These are phyloP conservation scores for Microcebus griseorufus DNA, from an alignment of 2,113 vertebrate genomes.

Conservation along the genomic window DNA sequence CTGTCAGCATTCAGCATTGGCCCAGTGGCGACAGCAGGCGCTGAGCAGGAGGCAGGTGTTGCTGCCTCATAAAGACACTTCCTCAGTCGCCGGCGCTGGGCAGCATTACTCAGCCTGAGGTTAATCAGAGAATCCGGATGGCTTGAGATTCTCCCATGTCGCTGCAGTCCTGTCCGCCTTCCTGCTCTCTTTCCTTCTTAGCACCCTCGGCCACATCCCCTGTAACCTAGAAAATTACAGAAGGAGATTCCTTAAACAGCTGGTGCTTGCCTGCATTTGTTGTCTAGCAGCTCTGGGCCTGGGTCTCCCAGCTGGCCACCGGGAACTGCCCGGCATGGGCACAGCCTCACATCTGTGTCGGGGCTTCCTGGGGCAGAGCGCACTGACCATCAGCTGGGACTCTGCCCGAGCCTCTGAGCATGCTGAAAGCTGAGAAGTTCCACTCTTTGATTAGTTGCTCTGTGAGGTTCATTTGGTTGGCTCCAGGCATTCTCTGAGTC, in stretches of 20 bases:
- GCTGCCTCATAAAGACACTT: neutral
- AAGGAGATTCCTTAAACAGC: neutral
- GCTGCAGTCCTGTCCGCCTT: neutral
- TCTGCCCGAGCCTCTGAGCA: neutral
- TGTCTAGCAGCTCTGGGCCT: neutral
- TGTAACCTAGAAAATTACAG: neutral
- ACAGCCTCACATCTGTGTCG: neutral
- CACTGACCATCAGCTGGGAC: accelerated
- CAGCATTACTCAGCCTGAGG: neutral
- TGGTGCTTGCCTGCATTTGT: neutral
- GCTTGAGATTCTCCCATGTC: neutral
- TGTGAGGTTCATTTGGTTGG: neutral
- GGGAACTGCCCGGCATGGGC: too few relatives aligned
- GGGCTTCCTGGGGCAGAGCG: neutral
- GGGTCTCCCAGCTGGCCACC: neutral
- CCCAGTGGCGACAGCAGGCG: neutral
- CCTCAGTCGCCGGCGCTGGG: neutral
- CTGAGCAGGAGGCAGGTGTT: neutral
- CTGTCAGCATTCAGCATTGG: neutral
- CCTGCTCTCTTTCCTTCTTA: neutral
- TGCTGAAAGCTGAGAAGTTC: neutral
- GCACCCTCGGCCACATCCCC: neutral
- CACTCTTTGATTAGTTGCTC: neutral
- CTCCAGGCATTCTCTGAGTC: neutral
- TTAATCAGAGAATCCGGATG: neutral